A percentile compares a stretch with the other conserved stretches of the same genome.
phyloP scores from a whole-genome alignment of 2,797 vertebrate species.

The Ambastaia sidthimunki region DNA sequence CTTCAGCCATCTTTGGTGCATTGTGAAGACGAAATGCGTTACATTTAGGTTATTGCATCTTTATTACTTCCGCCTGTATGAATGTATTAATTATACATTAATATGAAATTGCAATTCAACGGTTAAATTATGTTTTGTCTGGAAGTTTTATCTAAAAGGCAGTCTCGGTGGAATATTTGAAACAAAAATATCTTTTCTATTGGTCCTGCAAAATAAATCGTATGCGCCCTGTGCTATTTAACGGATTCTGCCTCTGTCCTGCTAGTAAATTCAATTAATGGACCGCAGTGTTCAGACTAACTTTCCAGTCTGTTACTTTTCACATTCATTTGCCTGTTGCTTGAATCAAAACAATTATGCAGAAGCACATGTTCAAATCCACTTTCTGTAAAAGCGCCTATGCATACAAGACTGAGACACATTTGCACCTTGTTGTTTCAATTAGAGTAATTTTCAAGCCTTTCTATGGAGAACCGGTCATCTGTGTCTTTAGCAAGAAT shows the following conservation, averaged over 20 bases:
- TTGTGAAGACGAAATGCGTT: constrained; percentile 62
- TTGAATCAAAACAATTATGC: background rate
- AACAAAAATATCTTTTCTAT: background rate
- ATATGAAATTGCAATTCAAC: background rate
- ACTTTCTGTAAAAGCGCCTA: no score
- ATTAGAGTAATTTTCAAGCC: constrained; percentile 54
- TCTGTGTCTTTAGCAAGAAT: constrained; percentile 71
- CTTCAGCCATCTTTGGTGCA: constrained; percentile 75
- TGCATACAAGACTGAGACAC: background rate
- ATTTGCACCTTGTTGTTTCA: background rate
- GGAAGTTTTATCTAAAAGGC: background rate
- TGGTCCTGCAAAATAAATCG: background rate
- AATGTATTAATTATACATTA: background rate
- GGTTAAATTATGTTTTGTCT: background rate
- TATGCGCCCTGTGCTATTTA: background rate
- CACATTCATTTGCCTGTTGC: background rate
- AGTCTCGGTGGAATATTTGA: background rate
- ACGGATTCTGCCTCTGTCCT: background rate
- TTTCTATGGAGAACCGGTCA: constrained; percentile 64
- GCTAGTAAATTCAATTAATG: background rate
- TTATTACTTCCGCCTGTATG: background rate
- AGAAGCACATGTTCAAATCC: background rate
- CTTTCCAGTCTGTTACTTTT: background rate
- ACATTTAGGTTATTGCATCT: constrained; percentile 17
- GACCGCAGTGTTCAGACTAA: background rate